These are phyloP conservation scores for Syngnathus typhle DNA, from an alignment of 2,113 vertebrate genomes.

Conservation along the genomic window DNA sequence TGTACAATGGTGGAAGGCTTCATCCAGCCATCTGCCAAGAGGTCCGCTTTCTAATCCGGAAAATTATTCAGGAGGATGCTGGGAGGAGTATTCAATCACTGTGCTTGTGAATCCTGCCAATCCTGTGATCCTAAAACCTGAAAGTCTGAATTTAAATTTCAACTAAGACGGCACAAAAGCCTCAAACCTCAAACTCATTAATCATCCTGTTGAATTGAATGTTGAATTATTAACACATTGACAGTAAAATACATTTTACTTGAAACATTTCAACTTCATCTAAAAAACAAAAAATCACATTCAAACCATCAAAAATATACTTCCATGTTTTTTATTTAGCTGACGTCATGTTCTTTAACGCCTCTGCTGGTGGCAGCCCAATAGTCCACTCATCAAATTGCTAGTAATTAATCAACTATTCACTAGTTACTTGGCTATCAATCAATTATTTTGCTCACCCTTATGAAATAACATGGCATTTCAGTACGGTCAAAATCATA, in stretches of 20 bases:
- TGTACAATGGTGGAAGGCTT: slow-evolving; percentile 1
- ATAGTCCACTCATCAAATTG: background rate
- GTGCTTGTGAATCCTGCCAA: background rate
- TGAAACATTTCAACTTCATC: too few relatives aligned
- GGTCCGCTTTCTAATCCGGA: slow-evolving; percentile 36
- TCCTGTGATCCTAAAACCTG: background rate
- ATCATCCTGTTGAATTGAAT: too few relatives aligned
- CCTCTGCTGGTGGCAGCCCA: background rate
- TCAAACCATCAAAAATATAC: too few relatives aligned
- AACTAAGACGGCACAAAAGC: background rate
- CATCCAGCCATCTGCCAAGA: slow-evolving; percentile 13
- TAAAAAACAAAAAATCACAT: too few relatives aligned
- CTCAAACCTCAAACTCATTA: too few relatives aligned
- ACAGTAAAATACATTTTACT: too few relatives aligned
- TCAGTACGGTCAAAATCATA: background rate
- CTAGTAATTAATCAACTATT: background rate
- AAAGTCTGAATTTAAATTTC: background rate
- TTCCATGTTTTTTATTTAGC: background rate
- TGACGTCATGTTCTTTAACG: background rate
- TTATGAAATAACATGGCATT: background rate
- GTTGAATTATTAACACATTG: too few relatives aligned
- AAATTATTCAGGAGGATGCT: background rate
- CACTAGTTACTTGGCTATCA: background rate
- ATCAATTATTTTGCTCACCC: background rate
- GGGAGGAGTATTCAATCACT: background rate